phyloP scores from a whole-genome alignment of 2,113 vertebrate species.

The Struthidea cinerea region DNA sequence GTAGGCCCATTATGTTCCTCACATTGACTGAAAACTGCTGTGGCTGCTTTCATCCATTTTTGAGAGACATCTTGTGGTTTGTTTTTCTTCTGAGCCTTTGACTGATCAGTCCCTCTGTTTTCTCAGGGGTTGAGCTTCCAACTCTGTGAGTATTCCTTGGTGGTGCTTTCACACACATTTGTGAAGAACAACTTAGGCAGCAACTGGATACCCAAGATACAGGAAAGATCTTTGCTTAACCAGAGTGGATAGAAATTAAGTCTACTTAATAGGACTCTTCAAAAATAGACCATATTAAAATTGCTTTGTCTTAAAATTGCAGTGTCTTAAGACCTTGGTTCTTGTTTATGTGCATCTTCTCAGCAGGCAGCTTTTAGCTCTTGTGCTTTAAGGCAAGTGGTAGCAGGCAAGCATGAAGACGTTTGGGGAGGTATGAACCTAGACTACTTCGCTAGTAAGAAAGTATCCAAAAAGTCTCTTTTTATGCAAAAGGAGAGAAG shows the following conservation, averaged over 20 bases:
- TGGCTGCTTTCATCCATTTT: not conserved
- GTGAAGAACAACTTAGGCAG: not conserved
- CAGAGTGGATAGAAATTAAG: not conserved
- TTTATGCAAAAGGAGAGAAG: not conserved
- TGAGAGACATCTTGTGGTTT: not conserved
- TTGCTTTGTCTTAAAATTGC: not conserved
- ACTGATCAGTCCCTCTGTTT: not conserved
- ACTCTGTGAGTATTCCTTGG: not conserved
- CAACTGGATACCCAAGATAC: not conserved
- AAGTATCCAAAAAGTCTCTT: not conserved
- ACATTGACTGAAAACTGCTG: not conserved
- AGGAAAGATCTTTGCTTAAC: not conserved
- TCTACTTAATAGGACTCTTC: not conserved
- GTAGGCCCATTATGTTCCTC: not conserved
- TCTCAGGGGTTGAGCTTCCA: not conserved
- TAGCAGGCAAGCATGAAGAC: not conserved
- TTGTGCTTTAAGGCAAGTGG: not conserved
- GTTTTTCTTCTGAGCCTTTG: not conserved
- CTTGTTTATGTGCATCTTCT: not conserved
- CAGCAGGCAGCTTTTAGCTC: not conserved
- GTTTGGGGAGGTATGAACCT: not conserved
- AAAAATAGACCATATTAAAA: not conserved
- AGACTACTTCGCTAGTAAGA: not conserved
- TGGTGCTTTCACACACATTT: not conserved
- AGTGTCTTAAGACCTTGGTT: not conserved